Evolutionary conservation across 2,113 vertebrate genomes (phyloP).

Genomic region (Thinocorus orbignyianus): DNA sequence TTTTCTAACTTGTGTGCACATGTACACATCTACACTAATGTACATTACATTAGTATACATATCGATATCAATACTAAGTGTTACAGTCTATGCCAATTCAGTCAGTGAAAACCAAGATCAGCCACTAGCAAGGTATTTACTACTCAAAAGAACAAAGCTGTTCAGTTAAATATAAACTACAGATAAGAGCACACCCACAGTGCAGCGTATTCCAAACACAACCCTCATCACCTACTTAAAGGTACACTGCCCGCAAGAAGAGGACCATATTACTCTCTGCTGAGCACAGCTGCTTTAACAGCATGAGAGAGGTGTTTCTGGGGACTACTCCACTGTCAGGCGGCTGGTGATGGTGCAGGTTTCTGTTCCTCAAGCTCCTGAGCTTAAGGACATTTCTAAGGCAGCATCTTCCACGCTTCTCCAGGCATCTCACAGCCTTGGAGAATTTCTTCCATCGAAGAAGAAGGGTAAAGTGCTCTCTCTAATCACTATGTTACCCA

Average conservation of each 20-base stretch:
- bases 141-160: not conserved
- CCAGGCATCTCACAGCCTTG: fast-evolving
- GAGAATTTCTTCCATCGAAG: not conserved
- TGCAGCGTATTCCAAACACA: not conserved
- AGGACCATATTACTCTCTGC: not conserved
- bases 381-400: not conserved
- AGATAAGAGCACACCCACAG: fast-evolving
- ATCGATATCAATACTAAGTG: not conserved
- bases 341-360: not conserved
- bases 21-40: not conserved
- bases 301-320: fast-evolving
- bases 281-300: not conserved
- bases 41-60: not conserved
- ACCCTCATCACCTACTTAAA: not conserved
- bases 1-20: not conserved
- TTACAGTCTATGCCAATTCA: not conserved
- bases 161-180: not conserved
- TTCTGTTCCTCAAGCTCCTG: not conserved
- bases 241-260: not conserved
- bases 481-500: not conserved
- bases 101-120: not conserved
- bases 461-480: not conserved
- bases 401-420: not conserved
- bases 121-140: not conserved
- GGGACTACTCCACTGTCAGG: fast-evolving